These are phyloP conservation scores for Malacosoma neustria DNA, from an alignment of 2,888 invertebrate genomes.

Conservation along the genomic window DNA sequence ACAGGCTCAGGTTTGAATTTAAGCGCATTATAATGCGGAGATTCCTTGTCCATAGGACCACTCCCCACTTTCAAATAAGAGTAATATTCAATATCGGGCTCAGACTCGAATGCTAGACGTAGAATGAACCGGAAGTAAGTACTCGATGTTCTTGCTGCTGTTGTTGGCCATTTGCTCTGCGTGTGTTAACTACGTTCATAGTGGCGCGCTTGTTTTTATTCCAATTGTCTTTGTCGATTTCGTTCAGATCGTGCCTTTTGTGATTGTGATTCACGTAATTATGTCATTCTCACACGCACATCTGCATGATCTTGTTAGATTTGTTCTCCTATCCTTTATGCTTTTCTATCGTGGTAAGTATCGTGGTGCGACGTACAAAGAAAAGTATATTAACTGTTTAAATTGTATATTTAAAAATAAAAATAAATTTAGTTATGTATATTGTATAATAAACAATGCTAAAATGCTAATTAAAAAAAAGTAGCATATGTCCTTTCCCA, in stretches of 20 bases:
- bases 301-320: constrained; percentile 13
- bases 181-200: constrained; percentile 13
- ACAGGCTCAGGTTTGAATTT: constrained; percentile 11
- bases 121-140: constrained; percentile 12
- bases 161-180: constrained; percentile 10
- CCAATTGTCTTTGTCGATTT: constrained; percentile 11
- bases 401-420: too few species aligned
- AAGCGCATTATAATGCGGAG: constrained; percentile 12
- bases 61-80: constrained; percentile 14
- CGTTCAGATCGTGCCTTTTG: constrained; percentile 13
- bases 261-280: constrained; percentile 8
- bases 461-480: too few species aligned
- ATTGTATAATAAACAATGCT: too few species aligned
- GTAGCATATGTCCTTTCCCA: too few species aligned
- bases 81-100: constrained; percentile 12
- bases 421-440: too few species aligned
- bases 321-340: constrained; percentile 13
- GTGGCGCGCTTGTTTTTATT: constrained; percentile 11
- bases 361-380: too few species aligned
- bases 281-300: constrained; percentile 5
- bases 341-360: constrained; percentile 8
- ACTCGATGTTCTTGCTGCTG: constrained; percentile 13
- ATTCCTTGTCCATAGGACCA: constrained; percentile 13
- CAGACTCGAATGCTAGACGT: constrained; percentile 13
- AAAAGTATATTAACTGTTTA: too few species aligned